A percentile compares a stretch with the other conserved stretches of the same genome.
These are phyloP conservation scores for Conus canariensis DNA, from an alignment of 2,888 invertebrate species.

Conservation along the genomic window DNA sequence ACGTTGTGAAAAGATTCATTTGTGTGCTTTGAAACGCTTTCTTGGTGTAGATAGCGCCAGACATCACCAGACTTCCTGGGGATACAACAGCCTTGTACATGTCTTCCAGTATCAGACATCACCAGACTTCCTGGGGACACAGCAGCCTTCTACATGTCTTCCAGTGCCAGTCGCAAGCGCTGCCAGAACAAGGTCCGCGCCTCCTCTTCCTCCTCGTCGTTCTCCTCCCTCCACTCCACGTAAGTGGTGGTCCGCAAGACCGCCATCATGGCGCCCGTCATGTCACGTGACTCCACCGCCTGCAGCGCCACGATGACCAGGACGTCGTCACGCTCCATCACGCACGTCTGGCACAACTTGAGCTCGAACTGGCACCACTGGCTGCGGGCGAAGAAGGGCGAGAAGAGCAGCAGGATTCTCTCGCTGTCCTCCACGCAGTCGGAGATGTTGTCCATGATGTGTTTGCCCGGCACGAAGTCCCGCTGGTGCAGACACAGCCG, in stretches of 20 bases:
- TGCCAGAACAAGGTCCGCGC: neutral
- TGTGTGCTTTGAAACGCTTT: too few species aligned
- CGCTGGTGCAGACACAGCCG: slow-evolving; percentile 85
- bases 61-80: too few species aligned
- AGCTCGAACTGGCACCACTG: slow-evolving; percentile 60
- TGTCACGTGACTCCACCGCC: slow-evolving; percentile 82
- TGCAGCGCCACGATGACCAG: slow-evolving; percentile 85
- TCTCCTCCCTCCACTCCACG: neutral
- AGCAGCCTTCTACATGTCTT: too few species aligned
- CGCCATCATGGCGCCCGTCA: slow-evolving; percentile 85
- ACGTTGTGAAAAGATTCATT: too few species aligned
- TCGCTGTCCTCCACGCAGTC: slow-evolving; percentile 85
- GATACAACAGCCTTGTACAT: neutral
- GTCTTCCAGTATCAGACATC: neutral
- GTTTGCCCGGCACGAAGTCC: slow-evolving; percentile 86
- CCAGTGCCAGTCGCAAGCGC: neutral
- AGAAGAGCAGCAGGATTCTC: slow-evolving; percentile 84
- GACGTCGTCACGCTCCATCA: slow-evolving; percentile 42
- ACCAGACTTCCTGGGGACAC: too few species aligned
- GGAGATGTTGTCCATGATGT: slow-evolving; percentile 86
- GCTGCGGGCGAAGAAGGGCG: slow-evolving; percentile 78
- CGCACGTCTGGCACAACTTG: slow-evolving; percentile 50
- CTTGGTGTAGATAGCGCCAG: too few species aligned
- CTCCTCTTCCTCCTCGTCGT: neutral
- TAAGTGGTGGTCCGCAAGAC: slow-evolving; percentile 83